phyloP scores from a whole-genome alignment of 2,113 vertebrate genomes.

The Zapus hudsonius region DNA sequence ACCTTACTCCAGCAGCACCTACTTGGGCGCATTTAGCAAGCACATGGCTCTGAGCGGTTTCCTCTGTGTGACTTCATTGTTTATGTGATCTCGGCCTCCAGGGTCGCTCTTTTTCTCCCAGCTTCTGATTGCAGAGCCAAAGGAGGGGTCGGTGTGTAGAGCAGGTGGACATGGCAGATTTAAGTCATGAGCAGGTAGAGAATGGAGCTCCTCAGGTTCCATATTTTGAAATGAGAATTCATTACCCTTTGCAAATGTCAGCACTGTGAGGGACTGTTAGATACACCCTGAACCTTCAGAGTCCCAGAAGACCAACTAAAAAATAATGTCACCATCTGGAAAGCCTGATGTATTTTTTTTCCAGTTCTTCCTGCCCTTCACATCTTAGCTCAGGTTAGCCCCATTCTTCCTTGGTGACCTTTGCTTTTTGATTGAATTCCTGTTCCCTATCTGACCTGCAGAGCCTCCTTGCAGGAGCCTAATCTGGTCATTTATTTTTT shows the following conservation, averaged over 20 bases:
- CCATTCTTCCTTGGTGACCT: background rate
- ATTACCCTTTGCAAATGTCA: slow-evolving; percentile 70
- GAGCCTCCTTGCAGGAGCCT: background rate
- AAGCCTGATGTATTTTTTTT: slow-evolving; percentile 55
- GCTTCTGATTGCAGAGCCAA: background rate
- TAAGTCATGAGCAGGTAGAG: background rate
- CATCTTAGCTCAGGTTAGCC: background rate
- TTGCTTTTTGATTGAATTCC: background rate
- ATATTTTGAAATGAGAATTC: slow-evolving; percentile 42
- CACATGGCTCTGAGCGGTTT: background rate
- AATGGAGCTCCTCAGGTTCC: background rate
- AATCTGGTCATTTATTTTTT: slow-evolving; percentile 18
- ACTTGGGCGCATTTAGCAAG: background rate
- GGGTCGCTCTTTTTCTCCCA: background rate
- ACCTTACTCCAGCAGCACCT: background rate
- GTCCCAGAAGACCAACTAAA: slow-evolving; percentile 42
- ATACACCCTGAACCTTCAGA: slow-evolving; percentile 54
- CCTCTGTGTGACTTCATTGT: background rate
- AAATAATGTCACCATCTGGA: slow-evolving; percentile 48
- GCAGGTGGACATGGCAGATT: background rate
- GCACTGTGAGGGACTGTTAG: background rate
- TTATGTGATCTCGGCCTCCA: background rate
- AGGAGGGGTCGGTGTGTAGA: background rate
- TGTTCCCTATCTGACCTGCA: background rate
- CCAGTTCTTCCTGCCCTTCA: slow-evolving; percentile 49